phyloP scores from a whole-genome alignment of 2,113 vertebrate genomes.

The Tretioscincus oriximinensis region DNA sequence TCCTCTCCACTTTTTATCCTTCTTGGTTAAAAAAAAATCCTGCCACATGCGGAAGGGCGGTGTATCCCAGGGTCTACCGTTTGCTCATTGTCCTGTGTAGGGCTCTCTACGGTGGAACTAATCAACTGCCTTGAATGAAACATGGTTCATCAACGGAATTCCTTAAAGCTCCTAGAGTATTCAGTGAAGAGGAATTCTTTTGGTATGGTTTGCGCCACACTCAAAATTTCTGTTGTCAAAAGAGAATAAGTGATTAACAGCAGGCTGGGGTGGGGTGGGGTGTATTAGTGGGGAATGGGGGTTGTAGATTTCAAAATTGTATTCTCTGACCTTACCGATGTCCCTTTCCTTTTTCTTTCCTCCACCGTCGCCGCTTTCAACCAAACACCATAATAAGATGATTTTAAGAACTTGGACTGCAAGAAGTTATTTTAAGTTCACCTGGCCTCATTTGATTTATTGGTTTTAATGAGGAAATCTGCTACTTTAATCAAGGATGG shows the following conservation, averaged over 20 bases:
- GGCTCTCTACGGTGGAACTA: conserved; percentile 75
- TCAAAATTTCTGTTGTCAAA: conserved; percentile 70
- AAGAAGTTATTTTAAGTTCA: conserved; percentile 52
- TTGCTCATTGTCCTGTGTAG: conserved; percentile 80
- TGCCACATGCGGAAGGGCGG: conserved; percentile 78
- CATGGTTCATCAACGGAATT: conserved; percentile 66
- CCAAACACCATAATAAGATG: conserved; percentile 60
- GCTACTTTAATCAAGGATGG: conserved; percentile 58
- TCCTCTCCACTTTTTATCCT: conserved; percentile 62
- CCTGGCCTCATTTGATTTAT: conserved; percentile 55
- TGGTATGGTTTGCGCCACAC: conserved; percentile 69
- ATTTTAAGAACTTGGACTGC: conserved; percentile 59
- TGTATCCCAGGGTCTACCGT: conserved; percentile 80
- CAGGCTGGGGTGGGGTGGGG: conserved; percentile 52
- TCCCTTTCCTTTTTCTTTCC: background rate
- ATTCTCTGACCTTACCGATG: conserved; percentile 63
- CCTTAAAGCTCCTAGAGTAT: conserved; percentile 71
- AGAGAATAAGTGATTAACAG: conserved; percentile 69
- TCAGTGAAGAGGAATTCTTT: conserved; percentile 66
- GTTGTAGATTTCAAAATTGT: conserved; percentile 58
- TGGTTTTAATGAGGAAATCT: conserved; percentile 60
- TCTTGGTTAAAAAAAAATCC: conserved; percentile 58
- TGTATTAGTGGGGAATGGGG: too few relatives aligned
- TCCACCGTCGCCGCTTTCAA: conserved; percentile 44
- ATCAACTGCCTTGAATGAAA: conserved; percentile 71